Evolutionary conservation across 2,888 invertebrate species (phyloP).

Genomic region (Petrolisthes cinctipes): DNA sequence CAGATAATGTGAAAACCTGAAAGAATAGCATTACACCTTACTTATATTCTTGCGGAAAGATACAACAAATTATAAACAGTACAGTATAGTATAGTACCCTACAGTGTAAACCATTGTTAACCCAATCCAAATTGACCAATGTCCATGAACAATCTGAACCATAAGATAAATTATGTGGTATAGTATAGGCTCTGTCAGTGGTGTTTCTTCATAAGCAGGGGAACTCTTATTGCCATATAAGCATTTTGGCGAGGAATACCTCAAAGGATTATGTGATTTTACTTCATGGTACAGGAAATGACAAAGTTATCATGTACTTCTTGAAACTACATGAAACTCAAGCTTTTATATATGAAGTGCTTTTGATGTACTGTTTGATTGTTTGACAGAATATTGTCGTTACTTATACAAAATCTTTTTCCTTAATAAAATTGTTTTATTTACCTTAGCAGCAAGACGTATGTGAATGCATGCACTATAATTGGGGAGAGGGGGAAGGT

Average conservation of each 20-base stretch:
- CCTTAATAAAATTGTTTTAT: constrained; percentile 39
- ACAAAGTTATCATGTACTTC: constrained; percentile 21
- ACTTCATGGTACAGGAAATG: constrained; percentile 17
- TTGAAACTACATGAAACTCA: constrained; percentile 41
- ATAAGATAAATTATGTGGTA: no score
- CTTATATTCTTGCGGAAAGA: no score
- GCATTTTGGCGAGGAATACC: constrained; percentile 19
- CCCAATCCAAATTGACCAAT: no score
- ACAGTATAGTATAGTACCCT: no score
- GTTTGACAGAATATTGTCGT: constrained; percentile 58
- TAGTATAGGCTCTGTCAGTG: neutral
- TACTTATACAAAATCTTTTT: constrained; percentile 55
- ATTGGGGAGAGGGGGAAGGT: no score
- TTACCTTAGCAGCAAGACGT: neutral
- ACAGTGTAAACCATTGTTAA: no score
- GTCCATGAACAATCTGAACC: no score
- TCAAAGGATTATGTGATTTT: constrained; percentile 29
- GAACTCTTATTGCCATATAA: constrained; percentile 23
- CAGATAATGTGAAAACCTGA: no score
- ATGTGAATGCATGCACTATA: no score
- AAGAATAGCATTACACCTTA: no score
- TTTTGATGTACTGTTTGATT: constrained; percentile 60
- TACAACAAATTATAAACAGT: no score
- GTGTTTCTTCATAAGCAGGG: neutral
- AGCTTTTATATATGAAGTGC: constrained; percentile 59